These are phyloP conservation scores for Baronia brevicornis DNA, from an alignment of 2,888 invertebrate genomes.

Conservation along the genomic window DNA sequence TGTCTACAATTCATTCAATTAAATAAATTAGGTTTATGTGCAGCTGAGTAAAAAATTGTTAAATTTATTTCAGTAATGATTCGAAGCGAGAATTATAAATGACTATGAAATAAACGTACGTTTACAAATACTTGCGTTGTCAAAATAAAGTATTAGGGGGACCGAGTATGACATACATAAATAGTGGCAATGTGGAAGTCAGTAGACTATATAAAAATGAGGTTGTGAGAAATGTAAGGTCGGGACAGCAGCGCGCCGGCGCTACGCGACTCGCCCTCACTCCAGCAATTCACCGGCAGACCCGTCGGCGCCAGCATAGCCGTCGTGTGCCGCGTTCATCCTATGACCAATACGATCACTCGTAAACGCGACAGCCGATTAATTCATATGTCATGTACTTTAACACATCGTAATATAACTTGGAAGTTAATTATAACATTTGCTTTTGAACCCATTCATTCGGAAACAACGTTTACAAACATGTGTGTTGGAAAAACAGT, in stretches of 20 bases:
- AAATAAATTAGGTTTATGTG: no score
- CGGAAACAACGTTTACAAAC: constrained; percentile 28
- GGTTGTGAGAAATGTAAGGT: constrained; percentile 58
- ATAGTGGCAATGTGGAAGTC: constrained; percentile 71
- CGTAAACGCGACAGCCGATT: constrained; percentile 16
- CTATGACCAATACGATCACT: constrained; percentile 15
- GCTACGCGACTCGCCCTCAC: constrained; percentile 52
- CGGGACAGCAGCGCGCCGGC: constrained; percentile 63
- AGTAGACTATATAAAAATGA: constrained; percentile 74
- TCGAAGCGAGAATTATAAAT: no score
- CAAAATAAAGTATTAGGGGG: constrained; percentile 68
- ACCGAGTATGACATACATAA: constrained; percentile 71
- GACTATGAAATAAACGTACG: constrained; percentile 50
- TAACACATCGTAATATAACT: constrained; percentile 20
- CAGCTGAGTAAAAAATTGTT: no score
- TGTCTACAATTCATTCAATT: no score
- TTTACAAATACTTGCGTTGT: constrained; percentile 60
- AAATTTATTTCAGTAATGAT: no score
- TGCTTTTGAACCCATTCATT: constrained; percentile 15
- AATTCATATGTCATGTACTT: constrained; percentile 16
- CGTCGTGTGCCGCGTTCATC: constrained; percentile 34
- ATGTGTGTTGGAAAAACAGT: constrained; percentile 42
- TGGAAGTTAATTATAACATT: constrained; percentile 16
- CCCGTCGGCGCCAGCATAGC: constrained; percentile 62
- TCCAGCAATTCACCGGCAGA: constrained; percentile 48